Conservation (phyloP, 2,113 vertebrate genomes). For the Chamaea fasciata region DNA sequence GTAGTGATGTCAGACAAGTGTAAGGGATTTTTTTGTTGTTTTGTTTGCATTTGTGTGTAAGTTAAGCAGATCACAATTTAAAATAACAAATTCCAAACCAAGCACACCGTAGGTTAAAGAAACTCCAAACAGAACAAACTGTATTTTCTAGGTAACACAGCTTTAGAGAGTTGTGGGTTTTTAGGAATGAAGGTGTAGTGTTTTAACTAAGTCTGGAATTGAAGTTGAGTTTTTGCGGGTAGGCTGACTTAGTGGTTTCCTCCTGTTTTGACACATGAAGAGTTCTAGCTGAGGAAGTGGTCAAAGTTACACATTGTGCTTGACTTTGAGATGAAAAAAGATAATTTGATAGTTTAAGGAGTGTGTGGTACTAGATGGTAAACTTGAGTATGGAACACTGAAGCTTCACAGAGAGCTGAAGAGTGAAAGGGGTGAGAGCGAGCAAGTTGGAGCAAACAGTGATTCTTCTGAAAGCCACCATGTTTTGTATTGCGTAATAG, state of each 20-base stretch:
- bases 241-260: background rate
- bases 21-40: background rate
- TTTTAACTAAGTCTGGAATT: background rate
- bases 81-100: background rate
- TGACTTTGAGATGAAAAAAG: background rate
- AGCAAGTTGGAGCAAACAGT: background rate
- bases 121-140: too few species aligned
- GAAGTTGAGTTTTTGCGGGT: background rate
- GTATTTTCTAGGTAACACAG: background rate
- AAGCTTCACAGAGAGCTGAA: background rate
- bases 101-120: background rate
- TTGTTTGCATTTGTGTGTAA: background rate
- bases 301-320: background rate
- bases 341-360: background rate
- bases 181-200: background rate
- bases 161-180: background rate
- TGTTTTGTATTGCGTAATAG: background rate
- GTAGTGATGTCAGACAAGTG: background rate
- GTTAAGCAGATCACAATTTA: background rate
- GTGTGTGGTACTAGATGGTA: background rate
- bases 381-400: background rate
- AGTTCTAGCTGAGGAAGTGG: conserved; percentile 7
- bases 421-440: background rate
- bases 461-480: background rate
- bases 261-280: background rate